Base-by-base conservation (phyloP, 2,797 vertebrate genomes). In the Hippopotamyrus pictus region DNA sequence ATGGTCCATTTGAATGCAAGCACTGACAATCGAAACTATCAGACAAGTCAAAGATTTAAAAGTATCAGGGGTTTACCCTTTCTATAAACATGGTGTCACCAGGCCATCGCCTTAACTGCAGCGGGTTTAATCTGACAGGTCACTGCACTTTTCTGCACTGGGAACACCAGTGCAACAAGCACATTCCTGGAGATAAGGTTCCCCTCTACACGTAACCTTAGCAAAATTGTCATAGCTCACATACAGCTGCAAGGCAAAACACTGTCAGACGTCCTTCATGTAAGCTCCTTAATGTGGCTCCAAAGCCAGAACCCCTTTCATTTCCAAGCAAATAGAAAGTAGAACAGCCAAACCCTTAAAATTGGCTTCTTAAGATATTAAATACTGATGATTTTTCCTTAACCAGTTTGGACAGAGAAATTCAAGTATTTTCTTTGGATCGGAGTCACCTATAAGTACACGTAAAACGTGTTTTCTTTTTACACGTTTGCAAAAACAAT, bases 151-250 rank as follows among this genome's bases (percentile, higher is more conserved):
- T 51, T 2, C 48, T 51, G 48, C 48, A 85, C 22, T 33, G 44
- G 83, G 9, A 85, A 22, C 83, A 85, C 83, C 46, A 85, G 44
- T 85, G 44, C 83, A 85, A 51, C 83, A 85, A 85, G 83, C 83
- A 85, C 48, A 50, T 85, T 85, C 83, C 48, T 51, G 83, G 19
- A 48, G 48, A 85, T 85, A 85, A 85, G n/a, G 83, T 85, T 85
- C 83, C 44, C 11, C 19, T 85, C 83, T 85, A 85, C 25, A 85
- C 48, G 11, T 29, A 85, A 85, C 48, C 22, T 50, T 51, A 51
- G 44, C 83, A 85, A 50, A 85, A 85, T 9, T 51, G 44, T 29
- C 48, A 50, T 46, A 85, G 19, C 83, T 85, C 22, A 50, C 48
- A 25, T 85, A 50, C 19, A 25, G 48, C 48, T 85, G 22, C 83